A percentile compares a stretch with the other conserved stretches of the same genome.
Evolutionary conservation across 1,140 invertebrate species (phyloP).

Genomic region (Bombus pyrosoma): DNA sequence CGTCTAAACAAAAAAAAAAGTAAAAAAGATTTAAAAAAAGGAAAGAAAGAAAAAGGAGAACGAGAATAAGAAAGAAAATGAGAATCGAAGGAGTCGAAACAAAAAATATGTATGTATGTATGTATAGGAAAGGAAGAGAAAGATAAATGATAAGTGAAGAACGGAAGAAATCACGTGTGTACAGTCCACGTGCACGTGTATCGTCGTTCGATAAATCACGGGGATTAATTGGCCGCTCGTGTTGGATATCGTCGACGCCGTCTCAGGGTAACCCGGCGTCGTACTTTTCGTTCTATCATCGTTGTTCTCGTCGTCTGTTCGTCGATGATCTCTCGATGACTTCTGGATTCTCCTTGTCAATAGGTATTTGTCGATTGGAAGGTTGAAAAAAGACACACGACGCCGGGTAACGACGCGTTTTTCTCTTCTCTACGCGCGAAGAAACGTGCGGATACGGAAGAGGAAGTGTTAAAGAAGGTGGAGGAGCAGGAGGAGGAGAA

Average conservation of each 20-base stretch:
- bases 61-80: background rate
- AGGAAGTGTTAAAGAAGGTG: background rate
- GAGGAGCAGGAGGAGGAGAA: background rate
- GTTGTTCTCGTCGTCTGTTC: background rate
- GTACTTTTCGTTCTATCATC: background rate
- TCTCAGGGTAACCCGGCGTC: conserved; percentile 47
- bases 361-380: background rate
- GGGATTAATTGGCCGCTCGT: background rate
- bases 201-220: conserved; percentile 18
- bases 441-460: background rate
- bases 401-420: conserved; percentile 34
- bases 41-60: background rate
- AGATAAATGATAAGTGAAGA: background rate
- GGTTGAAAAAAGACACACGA: background rate
- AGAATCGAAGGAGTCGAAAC: background rate
- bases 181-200: too few species aligned
- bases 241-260: conserved; percentile 26
- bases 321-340: background rate
- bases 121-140: background rate
- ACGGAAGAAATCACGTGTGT: background rate
- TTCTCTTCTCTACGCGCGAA: background rate
- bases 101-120: background rate
- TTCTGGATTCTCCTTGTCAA: background rate
- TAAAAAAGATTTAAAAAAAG: background rate
- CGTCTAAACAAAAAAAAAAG: conserved; percentile 54